Evolutionary conservation across 2,113 vertebrate species (phyloP).

Genomic region (Chaetodon trifascialis): DNA sequence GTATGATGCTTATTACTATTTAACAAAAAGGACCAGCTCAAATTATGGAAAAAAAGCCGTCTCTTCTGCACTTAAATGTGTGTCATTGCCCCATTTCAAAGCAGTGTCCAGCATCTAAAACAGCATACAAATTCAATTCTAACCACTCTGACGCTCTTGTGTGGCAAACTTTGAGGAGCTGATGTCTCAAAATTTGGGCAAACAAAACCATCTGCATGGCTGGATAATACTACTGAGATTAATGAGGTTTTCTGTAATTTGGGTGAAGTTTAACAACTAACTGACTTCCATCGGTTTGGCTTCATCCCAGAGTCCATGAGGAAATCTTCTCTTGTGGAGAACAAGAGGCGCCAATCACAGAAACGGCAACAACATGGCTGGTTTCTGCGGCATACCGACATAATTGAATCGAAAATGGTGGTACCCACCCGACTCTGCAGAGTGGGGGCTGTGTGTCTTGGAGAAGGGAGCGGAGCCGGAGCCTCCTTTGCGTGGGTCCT

Average conservation of each 20-base stretch:
- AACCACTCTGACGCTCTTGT: neutral
- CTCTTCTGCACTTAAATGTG: neutral
- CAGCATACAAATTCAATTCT: neutral
- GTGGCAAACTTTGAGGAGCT: neutral
- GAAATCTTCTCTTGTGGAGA: neutral
- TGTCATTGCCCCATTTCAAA: neutral
- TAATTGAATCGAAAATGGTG: neutral
- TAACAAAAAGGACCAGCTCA: neutral
- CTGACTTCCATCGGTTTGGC: conserved; percentile 2
- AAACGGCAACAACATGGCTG: neutral
- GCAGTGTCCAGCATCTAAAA: neutral
- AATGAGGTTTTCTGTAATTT: neutral
- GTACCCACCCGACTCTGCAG: conserved; percentile 89
- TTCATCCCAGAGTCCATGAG: neutral
- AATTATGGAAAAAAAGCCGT: neutral
- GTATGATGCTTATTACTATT: neutral
- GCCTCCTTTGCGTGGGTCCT: conserved; percentile 91
- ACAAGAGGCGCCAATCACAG: conserved; percentile 10
- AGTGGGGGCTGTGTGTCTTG: conserved; percentile 93
- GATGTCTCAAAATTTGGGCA: neutral
- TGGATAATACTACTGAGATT: too few species aligned
- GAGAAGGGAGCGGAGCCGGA: conserved; percentile 76
- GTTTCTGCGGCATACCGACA: neutral
- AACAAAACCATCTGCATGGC: neutral
- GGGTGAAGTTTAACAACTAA: neutral